phyloP scores from a whole-genome alignment of 2,888 invertebrate genomes.

The Phaedon cochleariae region DNA sequence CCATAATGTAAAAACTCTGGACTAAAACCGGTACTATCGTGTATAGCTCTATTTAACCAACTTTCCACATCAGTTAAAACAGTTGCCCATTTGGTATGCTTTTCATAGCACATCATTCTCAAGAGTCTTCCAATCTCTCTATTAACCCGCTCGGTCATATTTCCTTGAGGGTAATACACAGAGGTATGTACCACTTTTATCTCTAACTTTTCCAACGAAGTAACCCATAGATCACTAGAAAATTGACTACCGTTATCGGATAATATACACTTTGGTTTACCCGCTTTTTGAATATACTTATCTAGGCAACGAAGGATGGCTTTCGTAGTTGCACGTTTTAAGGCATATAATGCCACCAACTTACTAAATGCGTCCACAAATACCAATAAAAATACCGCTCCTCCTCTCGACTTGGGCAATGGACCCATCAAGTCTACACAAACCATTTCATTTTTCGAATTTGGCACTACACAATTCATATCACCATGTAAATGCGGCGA shows the following conservation, averaged over 20 bases:
- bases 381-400: constrained; percentile 10
- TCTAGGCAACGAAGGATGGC: constrained; percentile 13
- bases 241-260: constrained; percentile 12
- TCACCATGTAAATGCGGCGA: neutral
- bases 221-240: neutral
- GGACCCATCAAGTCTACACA: constrained; percentile 25
- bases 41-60: constrained; percentile 12
- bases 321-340: constrained; percentile 8
- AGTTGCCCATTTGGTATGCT: constrained; percentile 19
- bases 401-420: constrained; percentile 16
- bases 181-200: constrained; percentile 9
- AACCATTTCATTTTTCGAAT: constrained; percentile 3
- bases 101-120: constrained; percentile 5
- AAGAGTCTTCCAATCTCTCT: constrained; percentile 15
- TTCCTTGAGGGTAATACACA: constrained; percentile 25
- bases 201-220: neutral
- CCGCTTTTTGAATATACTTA: constrained; percentile 2
- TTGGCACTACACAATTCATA: constrained; percentile 14
- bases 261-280: constrained; percentile 9
- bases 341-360: constrained; percentile 11
- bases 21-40: constrained; percentile 11
- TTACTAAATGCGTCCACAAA: constrained; percentile 23
- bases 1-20: neutral
- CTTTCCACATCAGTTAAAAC: neutral
- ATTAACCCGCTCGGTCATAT: constrained; percentile 22